Base-by-base conservation (phyloP, 1,140 invertebrate genomes). In the Drosophila elegans region DNA sequence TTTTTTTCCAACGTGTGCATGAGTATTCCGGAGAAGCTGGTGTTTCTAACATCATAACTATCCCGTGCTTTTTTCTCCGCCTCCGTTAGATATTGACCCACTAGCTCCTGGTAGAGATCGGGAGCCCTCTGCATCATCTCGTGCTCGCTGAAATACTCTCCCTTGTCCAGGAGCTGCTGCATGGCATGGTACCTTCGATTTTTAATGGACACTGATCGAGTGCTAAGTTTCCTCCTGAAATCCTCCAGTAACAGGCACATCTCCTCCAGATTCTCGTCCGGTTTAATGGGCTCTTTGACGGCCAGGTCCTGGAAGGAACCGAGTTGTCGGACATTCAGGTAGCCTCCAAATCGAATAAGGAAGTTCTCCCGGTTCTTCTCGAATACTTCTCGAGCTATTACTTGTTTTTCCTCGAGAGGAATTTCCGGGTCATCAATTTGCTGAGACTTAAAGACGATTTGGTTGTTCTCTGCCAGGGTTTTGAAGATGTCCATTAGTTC, bases 111-210 rank as follows among this genome's bases (percentile, higher is more conserved):
- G 93, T 97, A 99, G 0, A 98, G 91, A 54, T 97, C 93, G 1
- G 98, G 98, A 93, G 98, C 97, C 73, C 98, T 93, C 76, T 95
- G 96, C 94, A 97, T 97, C 97, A 99, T 99, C 94, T 98, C 96
- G 63, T 94, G 95, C 91, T 98, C 97, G 92, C 95, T 97, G 81
- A 99, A 99, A 93, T 98, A 98, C 54, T 92, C 91, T 38, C 96
- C 95, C 41, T 96, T 94, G 62, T 96, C 94, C 42, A 97, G 93
- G 42, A 99, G 91, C 79, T 95, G 93, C 76, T 97, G 95, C 84
- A 98, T 93, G 9, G 97, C 97, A 89, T 96, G 94, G 92, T 95
- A 98, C 48, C 98, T 93, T 74, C 97, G 93, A 92, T 98, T 98
- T 92, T 95, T 97, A 0, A 95, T 93, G 78, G 94, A 94, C n/a